phyloP scores from a whole-genome alignment of 2,797 vertebrate genomes.

The Gymnoscopelus microlampas region DNA sequence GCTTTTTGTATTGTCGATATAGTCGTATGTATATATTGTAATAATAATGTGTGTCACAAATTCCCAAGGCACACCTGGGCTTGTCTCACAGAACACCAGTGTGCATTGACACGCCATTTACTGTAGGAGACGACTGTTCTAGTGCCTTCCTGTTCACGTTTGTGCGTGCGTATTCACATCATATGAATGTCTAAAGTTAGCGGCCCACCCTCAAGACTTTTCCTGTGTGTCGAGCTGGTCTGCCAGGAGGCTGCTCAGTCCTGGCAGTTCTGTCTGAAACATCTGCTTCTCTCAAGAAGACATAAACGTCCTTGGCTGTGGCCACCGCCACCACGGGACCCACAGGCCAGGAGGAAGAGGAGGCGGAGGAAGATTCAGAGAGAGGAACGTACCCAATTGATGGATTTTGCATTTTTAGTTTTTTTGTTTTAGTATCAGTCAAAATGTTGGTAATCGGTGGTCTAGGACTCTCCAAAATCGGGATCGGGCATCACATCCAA shows the following conservation, averaged over 20 bases:
- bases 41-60: too few species aligned
- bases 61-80: too few species aligned
- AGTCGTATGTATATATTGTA: too few species aligned
- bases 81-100: too few species aligned
- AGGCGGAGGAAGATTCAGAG: conserved; percentile 12
- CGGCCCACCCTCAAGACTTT: conserved; percentile 13
- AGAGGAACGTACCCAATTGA: conserved; percentile 29
- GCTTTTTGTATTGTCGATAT: too few species aligned
- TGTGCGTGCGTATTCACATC: conserved; percentile 24
- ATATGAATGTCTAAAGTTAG: conserved; percentile 31
- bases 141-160: conserved; percentile 11
- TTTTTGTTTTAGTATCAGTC: too few species aligned
- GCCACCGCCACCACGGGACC: not conserved
- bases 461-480: too few species aligned
- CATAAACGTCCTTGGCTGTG: conserved; percentile 19
- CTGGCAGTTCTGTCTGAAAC: conserved; percentile 24
- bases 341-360: conserved; percentile 7
- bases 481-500: too few species aligned
- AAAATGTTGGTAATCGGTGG: too few species aligned
- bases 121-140: too few species aligned
- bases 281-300: conserved; percentile 40
- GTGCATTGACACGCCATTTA: too few species aligned
- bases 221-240: conserved; percentile 22
- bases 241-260: conserved; percentile 13
- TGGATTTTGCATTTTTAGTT: too few species aligned